Conservation (phyloP, 1,140 invertebrate species). For the Panonychus citri region DNA sequence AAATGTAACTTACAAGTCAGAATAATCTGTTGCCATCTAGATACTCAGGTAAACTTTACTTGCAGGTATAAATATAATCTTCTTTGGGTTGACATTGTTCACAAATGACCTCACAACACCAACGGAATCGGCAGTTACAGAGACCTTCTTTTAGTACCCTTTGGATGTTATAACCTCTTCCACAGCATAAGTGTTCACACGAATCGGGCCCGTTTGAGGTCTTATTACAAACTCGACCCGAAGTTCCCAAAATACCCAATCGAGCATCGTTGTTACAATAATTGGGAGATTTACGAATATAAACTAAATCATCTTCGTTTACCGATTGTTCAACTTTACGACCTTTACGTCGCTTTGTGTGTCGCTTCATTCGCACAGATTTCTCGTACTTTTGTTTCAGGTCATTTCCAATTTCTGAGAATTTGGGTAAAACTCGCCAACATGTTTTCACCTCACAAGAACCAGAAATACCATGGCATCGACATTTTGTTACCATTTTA, state of each 20-base stretch:
- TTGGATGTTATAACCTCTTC: conserved; percentile 36
- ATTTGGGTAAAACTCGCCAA: conserved; percentile 38
- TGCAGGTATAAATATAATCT: conserved; percentile 15
- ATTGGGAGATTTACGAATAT: conserved; percentile 38
- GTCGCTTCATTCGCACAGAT: conserved; percentile 23
- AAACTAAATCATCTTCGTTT: conserved; percentile 27
- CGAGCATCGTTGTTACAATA: conserved; percentile 33
- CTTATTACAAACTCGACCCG: conserved; percentile 34
- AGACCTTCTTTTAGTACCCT: conserved; percentile 19
- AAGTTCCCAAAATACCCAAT: conserved; percentile 34
- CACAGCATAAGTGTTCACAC: conserved; percentile 38
- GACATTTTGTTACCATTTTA: conserved; percentile 33
- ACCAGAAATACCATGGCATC: conserved; percentile 86
- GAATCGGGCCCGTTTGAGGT: conserved; percentile 38
- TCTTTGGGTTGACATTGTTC: conserved; percentile 32
- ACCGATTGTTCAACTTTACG: conserved; percentile 10
- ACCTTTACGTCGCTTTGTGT: conserved; percentile 18
- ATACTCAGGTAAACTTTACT: too few species aligned
- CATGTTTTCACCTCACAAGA: conserved; percentile 80
- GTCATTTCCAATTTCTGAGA: conserved; percentile 30
- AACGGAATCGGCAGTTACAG: conserved; percentile 37
- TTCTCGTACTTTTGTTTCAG: conserved; percentile 31
- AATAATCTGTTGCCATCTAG: too few species aligned
- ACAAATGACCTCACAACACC: conserved; percentile 39
- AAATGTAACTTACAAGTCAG: too few species aligned